These are phyloP conservation scores for Myioborus melanocephalus DNA, from an alignment of 2,797 vertebrate genomes.

Conservation along the genomic window DNA sequence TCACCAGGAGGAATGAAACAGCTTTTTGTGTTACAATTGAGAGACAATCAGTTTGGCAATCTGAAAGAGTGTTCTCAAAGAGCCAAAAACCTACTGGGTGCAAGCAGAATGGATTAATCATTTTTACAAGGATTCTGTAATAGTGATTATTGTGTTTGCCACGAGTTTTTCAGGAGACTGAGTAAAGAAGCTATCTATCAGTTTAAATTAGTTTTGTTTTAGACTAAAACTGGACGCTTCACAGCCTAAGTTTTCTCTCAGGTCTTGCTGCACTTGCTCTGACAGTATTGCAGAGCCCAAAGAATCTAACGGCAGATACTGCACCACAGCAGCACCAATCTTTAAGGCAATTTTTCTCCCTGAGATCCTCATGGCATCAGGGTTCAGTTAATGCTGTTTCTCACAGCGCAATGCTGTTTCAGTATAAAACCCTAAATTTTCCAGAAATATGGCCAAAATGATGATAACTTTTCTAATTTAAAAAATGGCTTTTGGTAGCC, in stretches of 20 bases:
- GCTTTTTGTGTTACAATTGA: not conserved
- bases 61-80: not conserved
- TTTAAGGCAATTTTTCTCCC: not conserved
- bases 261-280: rapidly evolving
- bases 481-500: not conserved
- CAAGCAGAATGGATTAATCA: constrained; percentile 17
- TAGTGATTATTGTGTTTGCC: not conserved
- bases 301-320: not conserved
- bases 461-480: not conserved
- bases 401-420: not conserved
- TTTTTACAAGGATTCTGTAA: not conserved
- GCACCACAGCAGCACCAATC: not conserved
- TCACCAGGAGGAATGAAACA: not conserved
- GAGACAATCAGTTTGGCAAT: not conserved
- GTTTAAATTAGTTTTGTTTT: not conserved
- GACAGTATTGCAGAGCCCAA: not conserved
- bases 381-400: not conserved
- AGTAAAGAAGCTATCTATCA: not conserved
- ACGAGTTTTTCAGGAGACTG: not conserved
- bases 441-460: not conserved
- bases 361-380: not conserved
- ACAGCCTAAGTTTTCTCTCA: not conserved
- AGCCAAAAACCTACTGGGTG: not conserved
- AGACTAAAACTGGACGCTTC: not conserved
- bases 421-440: not conserved